Base-by-base conservation (phyloP, 2,888 invertebrate species). In the Oasisia sp. region DNA sequence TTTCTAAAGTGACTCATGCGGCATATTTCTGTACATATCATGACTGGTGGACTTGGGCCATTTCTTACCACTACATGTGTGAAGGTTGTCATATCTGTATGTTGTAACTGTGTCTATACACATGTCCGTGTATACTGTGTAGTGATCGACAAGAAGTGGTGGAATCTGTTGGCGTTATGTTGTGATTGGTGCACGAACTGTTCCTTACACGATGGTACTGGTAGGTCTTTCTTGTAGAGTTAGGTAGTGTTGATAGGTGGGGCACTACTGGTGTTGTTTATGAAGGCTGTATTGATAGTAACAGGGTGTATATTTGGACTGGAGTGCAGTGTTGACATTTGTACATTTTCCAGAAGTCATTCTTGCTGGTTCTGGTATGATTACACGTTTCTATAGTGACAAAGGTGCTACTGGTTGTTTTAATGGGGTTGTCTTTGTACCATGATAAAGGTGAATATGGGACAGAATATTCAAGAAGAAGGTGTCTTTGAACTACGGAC, bases 21-120 rank as follows among this genome's bases (percentile, higher is more conserved):
- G 50, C 50, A 50, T 50, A 50, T 50, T 50, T 50, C 50, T 14
- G 50, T 50, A 50, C 50, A 50, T 50, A 27, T 19, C 19, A 56
- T 74, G 74, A 74, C 74, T 74, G 74, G n/a, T 74, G 74, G n/a
- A 74, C 74, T 74, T 19, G 74, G 74, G 74, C 74, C 27, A 74
- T 74, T 74, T 74, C 74, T 74, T 74, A 74, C 74, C 74, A 74
- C 14, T 74, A 74, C 27, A 7, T 50, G 74, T 74, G 74, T 74
- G 27, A 19, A 74, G 74, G 14, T 27, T 27, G n/a, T 19, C n/a
- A 74, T 74, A 27, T 74, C 74, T 74, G 74, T 0, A 27, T 74
- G 74, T 56, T 14, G 19, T n/a, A 27, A 27, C 27, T 74, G 74
- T 74, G 19, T 74, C 7, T 74, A 27, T 27, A 27, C 74, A 74